Evolutionary conservation across 1,140 invertebrate genomes (phyloP).

Genomic region (Heliconius congener): DNA sequence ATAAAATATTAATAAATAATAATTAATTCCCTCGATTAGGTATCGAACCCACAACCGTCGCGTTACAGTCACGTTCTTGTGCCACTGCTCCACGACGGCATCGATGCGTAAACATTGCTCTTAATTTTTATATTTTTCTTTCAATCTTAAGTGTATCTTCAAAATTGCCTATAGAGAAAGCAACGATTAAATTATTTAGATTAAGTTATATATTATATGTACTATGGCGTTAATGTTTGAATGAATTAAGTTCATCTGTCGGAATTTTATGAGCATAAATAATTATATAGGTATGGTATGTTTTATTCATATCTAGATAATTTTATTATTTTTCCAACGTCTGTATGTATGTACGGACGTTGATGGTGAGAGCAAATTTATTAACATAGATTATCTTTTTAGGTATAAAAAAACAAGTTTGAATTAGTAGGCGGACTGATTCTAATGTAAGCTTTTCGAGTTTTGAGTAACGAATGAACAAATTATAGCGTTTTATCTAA

Average conservation of each 20-base stretch:
- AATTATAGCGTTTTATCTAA: not conserved
- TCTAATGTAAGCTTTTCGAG: constrained; percentile 10
- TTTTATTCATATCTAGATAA: constrained; percentile 36
- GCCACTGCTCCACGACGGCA: no score
- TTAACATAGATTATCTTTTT: constrained; percentile 9
- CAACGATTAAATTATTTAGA: constrained; percentile 25
- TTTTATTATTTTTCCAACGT: constrained; percentile 25
- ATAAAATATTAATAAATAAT: no score
- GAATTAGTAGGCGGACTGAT: constrained; percentile 9
- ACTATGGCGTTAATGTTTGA: constrained; percentile 25
- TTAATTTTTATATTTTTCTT: not conserved
- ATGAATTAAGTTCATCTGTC: constrained; percentile 26
- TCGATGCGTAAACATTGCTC: not conserved
- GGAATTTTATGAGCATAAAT: constrained; percentile 30
- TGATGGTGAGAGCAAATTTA: not conserved
- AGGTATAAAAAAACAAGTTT: constrained; percentile 8
- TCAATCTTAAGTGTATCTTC: constrained; percentile 14
- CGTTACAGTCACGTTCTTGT: no score
- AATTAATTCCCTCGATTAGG: no score
- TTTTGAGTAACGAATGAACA: not conserved
- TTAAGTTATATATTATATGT: constrained; percentile 25
- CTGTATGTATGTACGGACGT: not conserved
- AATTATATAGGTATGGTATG: constrained; percentile 23
- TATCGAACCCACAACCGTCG: no score
- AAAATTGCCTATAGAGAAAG: constrained; percentile 18